Evolutionary conservation across 35 echinoderm and acorn worm species (phyloP).

Genomic region (Strongylocentrotus purpuratus): DNA sequence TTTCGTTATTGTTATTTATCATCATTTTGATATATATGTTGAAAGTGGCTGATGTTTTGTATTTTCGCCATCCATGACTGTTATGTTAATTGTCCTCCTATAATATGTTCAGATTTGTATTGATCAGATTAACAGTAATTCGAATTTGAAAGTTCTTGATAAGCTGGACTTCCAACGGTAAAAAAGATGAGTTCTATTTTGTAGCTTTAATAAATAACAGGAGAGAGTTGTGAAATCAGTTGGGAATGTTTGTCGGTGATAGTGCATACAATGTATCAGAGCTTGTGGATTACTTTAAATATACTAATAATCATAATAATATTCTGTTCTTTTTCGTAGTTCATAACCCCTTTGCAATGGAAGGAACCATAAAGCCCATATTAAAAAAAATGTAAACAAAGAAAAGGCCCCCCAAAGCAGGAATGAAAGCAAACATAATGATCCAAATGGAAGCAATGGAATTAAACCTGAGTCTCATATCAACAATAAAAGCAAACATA

Average conservation of each 20-base stretch:
- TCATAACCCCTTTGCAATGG: too few relatives aligned
- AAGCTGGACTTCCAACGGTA: neutral
- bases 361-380: too few relatives aligned
- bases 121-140: neutral
- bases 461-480: too few relatives aligned
- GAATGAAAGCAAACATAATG: too few relatives aligned
- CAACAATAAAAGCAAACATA: too few relatives aligned
- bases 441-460: too few relatives aligned
- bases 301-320: neutral
- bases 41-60: slow-evolving; percentile 27
- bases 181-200: neutral
- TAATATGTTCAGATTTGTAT: neutral
- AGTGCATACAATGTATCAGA: neutral
- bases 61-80: neutral
- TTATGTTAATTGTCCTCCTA: slow-evolving; percentile 3
- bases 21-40: slow-evolving; percentile 20
- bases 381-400: too few relatives aligned
- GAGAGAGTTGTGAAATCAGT: neutral
- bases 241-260: neutral
- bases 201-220: neutral
- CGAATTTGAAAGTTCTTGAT: neutral
- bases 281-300: neutral
- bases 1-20: slow-evolving; percentile 22
- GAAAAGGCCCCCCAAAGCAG: too few relatives aligned
- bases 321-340: neutral